A percentile compares a stretch with the other conserved stretches of the same genome.
Evolutionary conservation across 2,888 invertebrate genomes (phyloP).

Genomic region (Panopea generosa): DNA sequence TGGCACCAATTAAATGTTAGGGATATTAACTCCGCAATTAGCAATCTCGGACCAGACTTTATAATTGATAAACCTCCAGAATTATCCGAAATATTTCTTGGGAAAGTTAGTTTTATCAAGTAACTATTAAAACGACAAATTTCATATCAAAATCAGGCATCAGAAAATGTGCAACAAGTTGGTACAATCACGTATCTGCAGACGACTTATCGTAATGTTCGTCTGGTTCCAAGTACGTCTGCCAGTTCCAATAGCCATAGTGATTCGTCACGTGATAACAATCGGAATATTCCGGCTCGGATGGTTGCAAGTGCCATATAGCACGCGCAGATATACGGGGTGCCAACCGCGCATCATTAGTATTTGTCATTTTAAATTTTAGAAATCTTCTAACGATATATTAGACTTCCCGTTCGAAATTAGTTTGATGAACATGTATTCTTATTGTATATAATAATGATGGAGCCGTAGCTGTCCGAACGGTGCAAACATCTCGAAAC

Average conservation of each 20-base stretch:
- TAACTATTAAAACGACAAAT: slow-evolving; percentile 56
- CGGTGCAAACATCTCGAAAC: no score
- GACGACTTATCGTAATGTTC: slow-evolving; percentile 38
- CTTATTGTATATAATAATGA: background rate
- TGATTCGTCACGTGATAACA: slow-evolving; percentile 63
- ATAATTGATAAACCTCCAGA: slow-evolving; percentile 35
- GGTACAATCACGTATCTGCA: slow-evolving; percentile 17
- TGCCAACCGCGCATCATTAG: slow-evolving; percentile 61
- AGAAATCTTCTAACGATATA: slow-evolving; percentile 18
- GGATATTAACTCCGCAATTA: slow-evolving; percentile 12
- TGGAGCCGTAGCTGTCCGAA: no score
- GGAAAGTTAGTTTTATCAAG: slow-evolving; percentile 34
- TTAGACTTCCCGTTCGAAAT: slow-evolving; percentile 29
- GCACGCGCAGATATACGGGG: slow-evolving; percentile 65
- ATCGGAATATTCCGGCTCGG: slow-evolving; percentile 58
- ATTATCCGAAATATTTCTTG: slow-evolving; percentile 38
- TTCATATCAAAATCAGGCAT: slow-evolving; percentile 48
- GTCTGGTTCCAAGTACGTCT: slow-evolving; percentile 51
- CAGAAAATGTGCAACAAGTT: slow-evolving; percentile 47
- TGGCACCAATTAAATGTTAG: slow-evolving; percentile 18
- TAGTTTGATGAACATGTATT: slow-evolving; percentile 30
- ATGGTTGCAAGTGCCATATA: slow-evolving; percentile 64
- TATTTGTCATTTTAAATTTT: slow-evolving; percentile 58
- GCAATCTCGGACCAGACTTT: slow-evolving; percentile 11
- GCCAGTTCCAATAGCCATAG: slow-evolving; percentile 53